A percentile compares a stretch with the other conserved stretches of the same genome.
These are phyloP conservation scores for Lagorchestes hirsutus DNA, from an alignment of 2,797 vertebrate species.

Conservation along the genomic window DNA sequence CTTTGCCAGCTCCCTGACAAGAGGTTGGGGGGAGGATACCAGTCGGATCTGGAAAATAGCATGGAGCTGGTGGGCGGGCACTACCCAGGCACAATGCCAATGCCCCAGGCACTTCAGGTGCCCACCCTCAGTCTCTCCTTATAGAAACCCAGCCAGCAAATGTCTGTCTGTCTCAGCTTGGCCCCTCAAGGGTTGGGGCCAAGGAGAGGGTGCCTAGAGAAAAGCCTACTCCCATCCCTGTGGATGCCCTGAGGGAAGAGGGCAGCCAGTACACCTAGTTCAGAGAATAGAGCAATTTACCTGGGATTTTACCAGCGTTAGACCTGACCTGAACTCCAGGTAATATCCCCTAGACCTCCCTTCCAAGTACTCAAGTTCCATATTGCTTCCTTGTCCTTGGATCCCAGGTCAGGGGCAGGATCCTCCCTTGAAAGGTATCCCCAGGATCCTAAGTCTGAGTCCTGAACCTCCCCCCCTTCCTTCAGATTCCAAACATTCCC, in stretches of 20 bases:
- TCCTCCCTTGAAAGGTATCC: not conserved
- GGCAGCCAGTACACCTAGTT: not conserved
- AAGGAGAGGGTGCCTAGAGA: not conserved
- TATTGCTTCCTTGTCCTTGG: not conserved
- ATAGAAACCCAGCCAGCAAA: not conserved
- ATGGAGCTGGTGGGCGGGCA: not conserved
- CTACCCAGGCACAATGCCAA: not conserved
- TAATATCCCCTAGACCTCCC: not conserved
- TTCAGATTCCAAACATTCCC: conserved; percentile 73
- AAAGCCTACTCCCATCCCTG: not conserved
- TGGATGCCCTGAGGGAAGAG: not conserved
- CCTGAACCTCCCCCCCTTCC: not conserved
- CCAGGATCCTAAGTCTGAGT: conserved; percentile 42
- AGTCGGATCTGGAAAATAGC: not conserved
- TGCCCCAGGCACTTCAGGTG: not conserved
- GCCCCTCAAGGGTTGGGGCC: not conserved
- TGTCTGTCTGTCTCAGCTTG: not conserved
- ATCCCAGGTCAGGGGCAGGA: not conserved
- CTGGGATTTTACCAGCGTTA: not conserved
- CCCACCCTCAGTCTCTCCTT: not conserved
- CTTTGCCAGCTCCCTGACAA: not conserved
- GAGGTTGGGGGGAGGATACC: not conserved
- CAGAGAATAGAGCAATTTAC: not conserved
- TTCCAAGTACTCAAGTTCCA: not conserved
- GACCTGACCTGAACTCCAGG: not conserved